Conservation (phyloP, 64 coral and sea anemone genomes). For the Stylophora pistillata region DNA sequence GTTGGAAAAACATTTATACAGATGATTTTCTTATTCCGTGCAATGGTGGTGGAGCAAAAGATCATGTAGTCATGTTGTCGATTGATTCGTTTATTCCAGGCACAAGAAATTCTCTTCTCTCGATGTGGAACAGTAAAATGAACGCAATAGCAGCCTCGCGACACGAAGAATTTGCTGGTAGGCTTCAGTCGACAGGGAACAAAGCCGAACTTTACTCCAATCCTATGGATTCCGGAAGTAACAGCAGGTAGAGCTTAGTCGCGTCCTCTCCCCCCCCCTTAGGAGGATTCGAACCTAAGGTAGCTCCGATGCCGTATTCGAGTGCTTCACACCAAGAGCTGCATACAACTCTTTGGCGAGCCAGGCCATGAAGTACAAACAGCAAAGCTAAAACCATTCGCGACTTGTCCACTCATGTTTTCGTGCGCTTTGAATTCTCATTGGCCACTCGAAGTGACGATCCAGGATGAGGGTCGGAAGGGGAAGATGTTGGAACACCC, state of each 20-base stretch:
- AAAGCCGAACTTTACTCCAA: conserved; percentile 81
- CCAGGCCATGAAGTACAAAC: no score
- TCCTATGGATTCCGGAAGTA: conserved; percentile 21
- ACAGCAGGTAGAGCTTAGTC: neutral
- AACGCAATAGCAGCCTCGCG: conserved; percentile 86
- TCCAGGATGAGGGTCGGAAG: no score
- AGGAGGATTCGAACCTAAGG: no score
- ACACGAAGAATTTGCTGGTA: conserved; percentile 95
- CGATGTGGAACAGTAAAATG: conserved; percentile 93
- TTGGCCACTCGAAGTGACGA: no score
- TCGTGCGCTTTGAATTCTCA: no score
- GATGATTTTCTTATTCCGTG: neutral
- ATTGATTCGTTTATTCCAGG: conserved; percentile 24
- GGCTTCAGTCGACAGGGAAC: conserved; percentile 69
- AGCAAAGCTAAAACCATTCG: no score
- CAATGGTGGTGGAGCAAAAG: neutral
- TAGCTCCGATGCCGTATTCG: no score
- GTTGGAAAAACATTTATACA: neutral
- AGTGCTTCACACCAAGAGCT: no score
- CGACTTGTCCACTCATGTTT: no score
- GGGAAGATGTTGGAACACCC: no score
- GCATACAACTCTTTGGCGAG: no score
- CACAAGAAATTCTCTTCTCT: conserved; percentile 68
- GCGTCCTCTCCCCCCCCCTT: neutral
- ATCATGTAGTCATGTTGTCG: neutral